A percentile compares a stretch with the other conserved stretches of the same genome.
These are phyloP conservation scores for Paralvinella palmiformis DNA, from an alignment of 1,140 invertebrate species.

Conservation along the genomic window DNA sequence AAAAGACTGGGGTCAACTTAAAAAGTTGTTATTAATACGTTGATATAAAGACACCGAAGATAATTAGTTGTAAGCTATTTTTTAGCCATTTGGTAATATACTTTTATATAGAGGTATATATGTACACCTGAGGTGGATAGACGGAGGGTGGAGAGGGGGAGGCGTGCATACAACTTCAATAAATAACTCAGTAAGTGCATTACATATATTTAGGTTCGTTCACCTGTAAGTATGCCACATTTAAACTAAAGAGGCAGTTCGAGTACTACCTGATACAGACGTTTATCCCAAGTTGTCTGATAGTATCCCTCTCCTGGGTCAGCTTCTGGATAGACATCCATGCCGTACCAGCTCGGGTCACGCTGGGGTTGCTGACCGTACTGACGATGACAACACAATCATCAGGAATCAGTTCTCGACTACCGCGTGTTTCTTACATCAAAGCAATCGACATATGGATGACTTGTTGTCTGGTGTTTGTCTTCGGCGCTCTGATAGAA, in stretches of 20 bases:
- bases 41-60: no score
- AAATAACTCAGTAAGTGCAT: background rate
- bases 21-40: no score
- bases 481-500: conserved; percentile 92
- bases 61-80: background rate
- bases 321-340: conserved; percentile 1
- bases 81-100: background rate
- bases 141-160: background rate
- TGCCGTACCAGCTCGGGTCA: conserved; percentile 2
- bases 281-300: conserved; percentile 79
- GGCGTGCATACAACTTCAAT: background rate
- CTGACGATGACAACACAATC: conserved; percentile 20
- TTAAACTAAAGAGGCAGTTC: conserved; percentile 62
- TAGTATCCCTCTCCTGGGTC: conserved; percentile 4
- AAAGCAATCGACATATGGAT: conserved; percentile 99
- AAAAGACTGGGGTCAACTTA: background rate
- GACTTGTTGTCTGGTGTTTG: conserved; percentile 97
- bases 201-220: background rate
- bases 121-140: background rate
- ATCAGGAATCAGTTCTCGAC: conserved; percentile 14
- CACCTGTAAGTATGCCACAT: conserved; percentile 3
- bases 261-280: conserved; percentile 79
- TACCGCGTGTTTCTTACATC: conserved; percentile 53
- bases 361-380: conserved; percentile 1
- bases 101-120: background rate